A percentile compares a stretch with the other conserved stretches of the same genome.
Conservation (phyloP, 2,888 invertebrate genomes). For the Perdita meconis region DNA sequence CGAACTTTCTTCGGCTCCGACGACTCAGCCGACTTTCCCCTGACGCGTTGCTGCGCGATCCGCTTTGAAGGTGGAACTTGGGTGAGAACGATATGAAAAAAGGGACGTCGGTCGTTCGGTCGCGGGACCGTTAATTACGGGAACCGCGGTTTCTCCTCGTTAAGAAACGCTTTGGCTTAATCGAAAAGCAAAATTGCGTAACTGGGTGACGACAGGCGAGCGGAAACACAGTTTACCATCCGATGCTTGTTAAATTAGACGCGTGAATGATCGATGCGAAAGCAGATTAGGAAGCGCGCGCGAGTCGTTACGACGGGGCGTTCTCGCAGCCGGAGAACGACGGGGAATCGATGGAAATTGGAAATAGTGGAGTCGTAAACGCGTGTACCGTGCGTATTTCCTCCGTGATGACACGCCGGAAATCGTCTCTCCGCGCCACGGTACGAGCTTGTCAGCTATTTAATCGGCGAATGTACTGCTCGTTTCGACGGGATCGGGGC, state of each 20-base stretch:
- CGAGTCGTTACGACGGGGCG: slow-evolving; percentile 3
- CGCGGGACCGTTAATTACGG: not conserved
- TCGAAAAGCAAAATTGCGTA: too few relatives aligned
- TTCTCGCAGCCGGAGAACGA: not conserved
- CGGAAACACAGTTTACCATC: slow-evolving; percentile 2
- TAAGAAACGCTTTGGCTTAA: not conserved
- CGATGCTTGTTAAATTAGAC: slow-evolving; percentile 10
- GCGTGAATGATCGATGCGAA: slow-evolving; percentile 10
- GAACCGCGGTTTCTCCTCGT: not conserved
- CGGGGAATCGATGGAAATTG: slow-evolving; percentile 26
- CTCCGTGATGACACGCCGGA: slow-evolving; percentile 40
- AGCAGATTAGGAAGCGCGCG: slow-evolving; percentile 20
- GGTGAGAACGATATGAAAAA: slow-evolving; percentile 4
- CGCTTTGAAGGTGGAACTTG: slow-evolving; percentile 17
- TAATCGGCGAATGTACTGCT: slow-evolving; percentile 47
- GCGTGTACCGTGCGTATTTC: slow-evolving; percentile 11
- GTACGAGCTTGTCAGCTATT: slow-evolving; percentile 30
- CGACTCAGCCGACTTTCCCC: slow-evolving; percentile 51
- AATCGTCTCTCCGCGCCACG: slow-evolving; percentile 28
- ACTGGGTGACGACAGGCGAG: too few relatives aligned
- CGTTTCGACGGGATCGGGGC: slow-evolving; percentile 45
- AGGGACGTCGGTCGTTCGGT: not conserved
- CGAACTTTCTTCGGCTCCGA: slow-evolving; percentile 38
- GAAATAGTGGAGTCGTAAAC: slow-evolving; percentile 31
- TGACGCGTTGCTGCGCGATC: not conserved